Base-by-base conservation (phyloP, 1,140 invertebrate genomes). In the Plodia interpunctella region DNA sequence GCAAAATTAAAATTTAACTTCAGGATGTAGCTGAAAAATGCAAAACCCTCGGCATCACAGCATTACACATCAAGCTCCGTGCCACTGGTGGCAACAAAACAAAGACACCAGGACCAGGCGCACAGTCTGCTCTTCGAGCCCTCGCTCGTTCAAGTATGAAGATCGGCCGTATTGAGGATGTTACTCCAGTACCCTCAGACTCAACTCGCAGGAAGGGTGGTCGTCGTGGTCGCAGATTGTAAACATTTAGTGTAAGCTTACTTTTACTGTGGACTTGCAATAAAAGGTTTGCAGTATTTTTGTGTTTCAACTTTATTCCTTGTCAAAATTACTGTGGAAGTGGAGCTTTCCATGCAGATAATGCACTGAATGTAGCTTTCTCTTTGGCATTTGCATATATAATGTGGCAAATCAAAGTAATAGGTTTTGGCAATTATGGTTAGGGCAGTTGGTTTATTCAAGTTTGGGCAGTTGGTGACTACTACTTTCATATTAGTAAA, bases 1-100 rank as follows among this genome's bases (percentile, higher is more conserved):
- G 5, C 10, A 30, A 30, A 30, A 18, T 17, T 50, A 2, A 20
- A 20, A 8, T 60, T 75, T 56, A 70, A 70, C 85, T 91, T 38
- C 77, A 97, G 95, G 99, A 99, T 93, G 99, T 99, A 60, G 98
- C 98, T 81, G 99, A 99, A 88, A 98, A 98, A 82, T 99, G 98
- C 90, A 99, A 99, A 91, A 91, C 93, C 10, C 92, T 99, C 55
- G 98, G 98, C 30, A 99, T 99, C 76, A 99, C 96, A 66, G 98
- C 99, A 15, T 91, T 99, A 6, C 98, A 99, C 90, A 99, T 99
- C 76, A 99, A 99, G 90, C 91, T 99, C 56, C 93, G 99, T 79
- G 98, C 98, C 18, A 99, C 98, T 64, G 98, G 99, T 79, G 99
- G 99, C 52, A 99, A 98, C 90, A 98, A 97, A 80, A 98, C 97